Percentiles rank a stretch among this genome's conserved stretches.
These are phyloP conservation scores for Reticulitermes lucifugus DNA, from an alignment of 2,888 invertebrate genomes.

Conservation along the genomic window DNA sequence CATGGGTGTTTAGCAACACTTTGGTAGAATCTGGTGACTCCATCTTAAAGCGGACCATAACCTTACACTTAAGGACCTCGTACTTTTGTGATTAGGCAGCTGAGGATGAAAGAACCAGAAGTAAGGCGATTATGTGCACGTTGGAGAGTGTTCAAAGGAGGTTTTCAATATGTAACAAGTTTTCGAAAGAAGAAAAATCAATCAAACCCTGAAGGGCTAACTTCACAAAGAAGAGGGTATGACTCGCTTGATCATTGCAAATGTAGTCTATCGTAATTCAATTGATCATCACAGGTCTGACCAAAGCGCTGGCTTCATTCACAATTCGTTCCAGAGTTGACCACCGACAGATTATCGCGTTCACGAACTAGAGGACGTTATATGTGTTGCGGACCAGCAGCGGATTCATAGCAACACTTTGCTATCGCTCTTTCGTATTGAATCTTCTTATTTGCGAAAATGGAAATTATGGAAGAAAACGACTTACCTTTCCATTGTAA, in stretches of 20 bases:
- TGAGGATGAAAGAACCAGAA: background rate
- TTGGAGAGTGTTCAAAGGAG: background rate
- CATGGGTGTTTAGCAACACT: too few species aligned
- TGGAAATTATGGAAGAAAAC: too few species aligned
- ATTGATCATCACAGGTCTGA: background rate
- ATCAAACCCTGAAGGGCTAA: background rate
- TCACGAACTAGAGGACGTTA: too few species aligned
- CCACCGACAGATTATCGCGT: too few species aligned
- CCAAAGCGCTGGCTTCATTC: background rate
- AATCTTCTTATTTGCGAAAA: too few species aligned
- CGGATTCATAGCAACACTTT: too few species aligned
- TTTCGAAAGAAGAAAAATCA: background rate
- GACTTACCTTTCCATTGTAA: too few species aligned
- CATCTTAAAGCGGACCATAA: too few species aligned
- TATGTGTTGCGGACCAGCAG: too few species aligned
- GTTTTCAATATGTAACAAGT: background rate
- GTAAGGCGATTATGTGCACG: background rate
- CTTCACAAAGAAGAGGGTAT: background rate
- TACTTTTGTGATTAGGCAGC: background rate
- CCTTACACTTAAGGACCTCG: background rate
- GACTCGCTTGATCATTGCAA: background rate
- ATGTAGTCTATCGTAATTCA: slow-evolving; percentile 16
- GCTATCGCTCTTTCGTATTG: too few species aligned
- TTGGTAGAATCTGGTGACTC: too few species aligned
- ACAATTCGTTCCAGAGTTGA: background rate